Evolutionary conservation across 2,888 invertebrate genomes (phyloP), one percentile per base, ranked within the genome.

Genomic region (Orthosia gracilis): DNA sequence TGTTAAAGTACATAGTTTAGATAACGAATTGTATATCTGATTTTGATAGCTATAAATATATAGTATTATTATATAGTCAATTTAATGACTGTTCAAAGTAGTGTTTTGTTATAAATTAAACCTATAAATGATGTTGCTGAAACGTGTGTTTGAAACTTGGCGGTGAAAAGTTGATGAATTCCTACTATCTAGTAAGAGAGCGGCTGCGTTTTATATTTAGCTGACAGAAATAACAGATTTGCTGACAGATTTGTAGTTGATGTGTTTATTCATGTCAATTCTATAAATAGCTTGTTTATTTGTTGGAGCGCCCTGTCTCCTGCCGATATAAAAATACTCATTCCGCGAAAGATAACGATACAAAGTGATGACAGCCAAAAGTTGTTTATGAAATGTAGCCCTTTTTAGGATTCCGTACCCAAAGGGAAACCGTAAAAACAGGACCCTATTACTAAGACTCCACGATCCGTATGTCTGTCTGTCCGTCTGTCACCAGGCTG

Each of bases 271-370:
- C n/a, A 58, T 73, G 83, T 69, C 49, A 62, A 65, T 45, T 78
- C 73, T 80, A 83, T 47, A 78, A 55, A 82, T 78, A 80, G 50
- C 52, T 65, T 73, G 78, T 78, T 82, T 80, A 78, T 78, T 73
- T 73, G 64, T 73, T 73, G 49, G 65, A 45, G 49, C 54, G 63
- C 54, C 49, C 76, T 82, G 76, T 63, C 71, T 73, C 63, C 63
- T 47, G 57, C 17, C 55, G 54, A 68, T 73, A 40, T 59, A 71
- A 66, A 70, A 76, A 63, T 26, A 79, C 45, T 31, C 21, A 64
- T 67, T 71, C 69, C 26, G 47, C 50, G 68, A 58, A 58, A 69
- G 50, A 73, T 68, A 78, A 58, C 78, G 11, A 69, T 78, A 78
- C 68, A 68, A 77, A 77, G 17, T 49, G 57, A 62, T 59, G 65